phyloP scores from a whole-genome alignment of 2,797 vertebrate species.

The Lacerta bilineata region DNA sequence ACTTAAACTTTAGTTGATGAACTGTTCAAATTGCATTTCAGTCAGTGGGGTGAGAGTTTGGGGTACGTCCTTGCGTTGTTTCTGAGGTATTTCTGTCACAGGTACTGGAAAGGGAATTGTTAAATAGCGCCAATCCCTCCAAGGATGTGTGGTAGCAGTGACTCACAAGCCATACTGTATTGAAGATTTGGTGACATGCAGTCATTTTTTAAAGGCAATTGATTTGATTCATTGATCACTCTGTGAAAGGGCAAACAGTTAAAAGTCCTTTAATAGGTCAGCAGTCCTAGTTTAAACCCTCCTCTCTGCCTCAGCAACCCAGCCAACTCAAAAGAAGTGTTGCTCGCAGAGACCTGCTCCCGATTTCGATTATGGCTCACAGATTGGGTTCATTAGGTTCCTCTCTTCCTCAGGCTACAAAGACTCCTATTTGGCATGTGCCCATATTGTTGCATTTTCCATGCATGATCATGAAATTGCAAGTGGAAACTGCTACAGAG shows the following conservation, averaged over 20 bases:
- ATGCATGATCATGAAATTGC: neutral
- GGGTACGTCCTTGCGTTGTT: no score
- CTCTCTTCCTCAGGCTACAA: neutral
- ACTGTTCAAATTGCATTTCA: neutral
- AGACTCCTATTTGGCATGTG: neutral
- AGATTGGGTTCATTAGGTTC: neutral
- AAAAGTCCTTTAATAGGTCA: neutral
- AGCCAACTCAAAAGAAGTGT: neutral
- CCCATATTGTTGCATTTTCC: no score
- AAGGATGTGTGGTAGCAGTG: neutral
- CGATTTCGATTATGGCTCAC: neutral
- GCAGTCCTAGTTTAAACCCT: neutral
- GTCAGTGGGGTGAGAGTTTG: neutral
- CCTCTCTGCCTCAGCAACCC: neutral
- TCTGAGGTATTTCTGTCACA: neutral
- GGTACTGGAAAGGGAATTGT: no score
- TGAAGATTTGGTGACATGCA: neutral
- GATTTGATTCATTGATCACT: neutral
- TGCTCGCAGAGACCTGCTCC: neutral
- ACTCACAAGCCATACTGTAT: no score
- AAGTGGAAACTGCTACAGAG: neutral
- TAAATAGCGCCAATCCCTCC: neutral
- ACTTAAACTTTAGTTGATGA: neutral
- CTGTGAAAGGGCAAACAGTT: neutral
- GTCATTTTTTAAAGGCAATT: neutral